Base-by-base conservation (phyloP, 2,113 vertebrate genomes). In the Larimichthys polyactis region DNA sequence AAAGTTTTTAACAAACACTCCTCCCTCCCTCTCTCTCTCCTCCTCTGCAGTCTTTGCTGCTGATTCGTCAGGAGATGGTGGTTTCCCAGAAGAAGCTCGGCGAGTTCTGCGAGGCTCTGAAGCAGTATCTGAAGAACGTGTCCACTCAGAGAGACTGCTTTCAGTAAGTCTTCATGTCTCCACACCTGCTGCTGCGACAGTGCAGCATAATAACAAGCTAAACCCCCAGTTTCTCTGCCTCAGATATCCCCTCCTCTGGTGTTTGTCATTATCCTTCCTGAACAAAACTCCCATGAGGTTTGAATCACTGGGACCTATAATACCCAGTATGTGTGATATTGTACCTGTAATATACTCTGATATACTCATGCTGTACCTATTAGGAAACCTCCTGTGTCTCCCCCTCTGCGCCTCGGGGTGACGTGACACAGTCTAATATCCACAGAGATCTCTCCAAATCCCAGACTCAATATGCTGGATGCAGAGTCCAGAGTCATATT, bases 51-150 rank as follows among this genome's bases (percentile, higher is more conserved):
- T 97, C 97, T 48, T 95, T 99, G 78, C 87, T 96, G 87, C 95
- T 99, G 94, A 96, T 99, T 75, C 95, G 97, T 79, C 96, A 96
- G 2, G 98, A 99, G 95, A 97, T 99, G 98, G 96, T 94, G 0
- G 97, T 98, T 82, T 95, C 96, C 9, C 98, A 97, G 29, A 98
- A 98, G 93, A 97, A 97, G 85, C 94, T 99, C 17, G 94, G 95
- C 1, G 96, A 98, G 54, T 99, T 99, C 19, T 96, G 97, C 71
- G 96, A 96, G 85, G 96, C 97, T 49, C 93, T 99, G 91, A 98
- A 98, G 79, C 97, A 97, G 90, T 99, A 99, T 85, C 93, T 99
- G 92, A 97, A 97, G 91, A 96, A 94, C 1, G 97, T 98, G 15
- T 96, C 97, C 0, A 94, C 95, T 44, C 94, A 96, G 78, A 88